phyloP scores from a whole-genome alignment of 2,113 vertebrate genomes.

The Cinclus cinclus region DNA sequence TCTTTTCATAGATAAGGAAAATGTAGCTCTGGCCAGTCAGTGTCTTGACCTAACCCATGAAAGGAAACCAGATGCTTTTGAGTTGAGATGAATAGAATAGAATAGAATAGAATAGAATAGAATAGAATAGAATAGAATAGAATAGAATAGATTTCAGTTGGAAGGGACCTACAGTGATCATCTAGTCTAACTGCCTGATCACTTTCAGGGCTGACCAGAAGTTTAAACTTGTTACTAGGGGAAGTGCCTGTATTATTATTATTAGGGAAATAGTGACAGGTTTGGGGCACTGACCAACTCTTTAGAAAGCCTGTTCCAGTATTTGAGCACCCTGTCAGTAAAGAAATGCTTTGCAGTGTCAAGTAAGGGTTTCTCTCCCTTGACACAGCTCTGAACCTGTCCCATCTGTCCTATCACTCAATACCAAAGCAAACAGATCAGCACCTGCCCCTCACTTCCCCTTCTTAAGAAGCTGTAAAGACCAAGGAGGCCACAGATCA shows the following conservation, averaged over 20 bases:
- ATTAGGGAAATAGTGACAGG: background rate
- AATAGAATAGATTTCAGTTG: background rate
- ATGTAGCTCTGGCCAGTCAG: background rate
- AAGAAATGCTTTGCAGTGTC: background rate
- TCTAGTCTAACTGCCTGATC: background rate
- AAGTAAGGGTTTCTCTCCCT: background rate
- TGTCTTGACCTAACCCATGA: background rate
- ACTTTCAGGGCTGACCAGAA: background rate
- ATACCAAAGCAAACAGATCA: background rate
- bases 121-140: no score
- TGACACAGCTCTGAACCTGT: background rate
- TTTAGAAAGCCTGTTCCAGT: background rate
- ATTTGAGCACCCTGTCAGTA: background rate
- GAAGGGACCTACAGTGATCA: background rate
- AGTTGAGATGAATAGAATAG: background rate
- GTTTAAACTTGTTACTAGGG: background rate
- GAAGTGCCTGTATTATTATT: background rate
- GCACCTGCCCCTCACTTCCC: background rate
- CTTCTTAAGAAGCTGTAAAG: background rate
- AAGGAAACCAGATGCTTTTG: background rate
- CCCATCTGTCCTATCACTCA: background rate
- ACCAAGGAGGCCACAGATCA: background rate
- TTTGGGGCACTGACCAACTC: background rate
- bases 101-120: background rate
- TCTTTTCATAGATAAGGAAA: background rate